Evolutionary conservation across 2,888 invertebrate genomes (phyloP).

Genomic region (Neocrepidodera transversa): DNA sequence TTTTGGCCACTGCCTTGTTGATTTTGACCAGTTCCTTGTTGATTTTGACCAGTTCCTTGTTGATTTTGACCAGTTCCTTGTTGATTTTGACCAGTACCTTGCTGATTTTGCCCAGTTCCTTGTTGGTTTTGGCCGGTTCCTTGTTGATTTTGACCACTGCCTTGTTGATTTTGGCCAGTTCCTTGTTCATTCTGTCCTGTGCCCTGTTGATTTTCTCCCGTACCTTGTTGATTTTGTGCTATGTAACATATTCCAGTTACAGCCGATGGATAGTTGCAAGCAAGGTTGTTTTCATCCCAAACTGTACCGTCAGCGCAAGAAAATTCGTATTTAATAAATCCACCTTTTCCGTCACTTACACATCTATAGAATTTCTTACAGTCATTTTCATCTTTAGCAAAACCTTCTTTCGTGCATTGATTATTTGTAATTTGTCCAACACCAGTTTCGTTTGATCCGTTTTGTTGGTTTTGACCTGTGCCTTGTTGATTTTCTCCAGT

Average conservation of each 20-base stretch:
- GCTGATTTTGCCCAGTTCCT: conserved; percentile 31
- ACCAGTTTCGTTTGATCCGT: too few relatives aligned
- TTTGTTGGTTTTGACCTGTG: not conserved
- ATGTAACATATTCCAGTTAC: conserved; percentile 50
- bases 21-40: not conserved
- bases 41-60: conserved; percentile 9
- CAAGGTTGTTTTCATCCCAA: conserved; percentile 73
- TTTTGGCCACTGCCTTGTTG: conserved; percentile 15
- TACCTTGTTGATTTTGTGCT: conserved; percentile 21
- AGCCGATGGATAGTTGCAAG: conserved; percentile 76
- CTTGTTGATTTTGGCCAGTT: conserved; percentile 27
- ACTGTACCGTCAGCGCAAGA: conserved; percentile 77
- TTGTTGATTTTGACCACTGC: conserved; percentile 20
- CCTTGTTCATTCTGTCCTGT: conserved; percentile 13
- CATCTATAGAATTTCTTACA: conserved; percentile 81
- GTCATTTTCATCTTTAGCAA: conserved; percentile 71
- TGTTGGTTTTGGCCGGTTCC: conserved; percentile 23
- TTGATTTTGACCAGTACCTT: conserved; percentile 12
- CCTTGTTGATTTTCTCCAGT: too few relatives aligned
- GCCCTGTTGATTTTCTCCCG: conserved; percentile 31
- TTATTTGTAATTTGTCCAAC: conserved; percentile 3
- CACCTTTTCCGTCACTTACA: conserved; percentile 68
- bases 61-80: too few relatives aligned
- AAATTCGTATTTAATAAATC: conserved; percentile 73
- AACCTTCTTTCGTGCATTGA: conserved; percentile 71